Evolutionary conservation across 1,140 invertebrate genomes (phyloP).

Genomic region (Pogonomyrmex californicus): DNA sequence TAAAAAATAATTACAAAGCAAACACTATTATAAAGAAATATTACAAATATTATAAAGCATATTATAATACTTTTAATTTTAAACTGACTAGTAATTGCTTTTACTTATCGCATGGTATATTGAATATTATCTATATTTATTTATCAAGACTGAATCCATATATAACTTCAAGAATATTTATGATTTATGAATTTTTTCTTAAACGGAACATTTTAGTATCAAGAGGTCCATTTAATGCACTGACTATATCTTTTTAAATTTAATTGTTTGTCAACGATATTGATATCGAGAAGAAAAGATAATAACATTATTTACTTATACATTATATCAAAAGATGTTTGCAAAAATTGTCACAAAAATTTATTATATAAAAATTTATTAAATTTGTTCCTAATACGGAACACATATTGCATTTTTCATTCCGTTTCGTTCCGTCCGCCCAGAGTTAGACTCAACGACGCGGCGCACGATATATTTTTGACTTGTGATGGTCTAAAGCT

Average conservation of each 20-base stretch:
- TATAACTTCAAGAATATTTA: neutral
- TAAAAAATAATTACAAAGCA: neutral
- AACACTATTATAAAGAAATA: neutral
- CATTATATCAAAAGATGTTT: neutral
- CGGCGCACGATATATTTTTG: constrained; percentile 67
- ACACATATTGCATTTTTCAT: constrained; percentile 3
- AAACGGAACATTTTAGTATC: neutral
- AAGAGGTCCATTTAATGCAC: neutral
- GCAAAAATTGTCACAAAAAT: neutral
- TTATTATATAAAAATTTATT: neutral
- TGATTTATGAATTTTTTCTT: neutral
- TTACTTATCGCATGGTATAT: neutral
- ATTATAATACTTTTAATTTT: neutral
- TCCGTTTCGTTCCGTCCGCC: neutral
- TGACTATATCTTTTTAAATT: neutral
- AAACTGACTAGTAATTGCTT: neutral
- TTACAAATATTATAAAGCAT: no score
- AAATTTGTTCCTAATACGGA: neutral
- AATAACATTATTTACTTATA: neutral
- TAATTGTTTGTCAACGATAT: neutral
- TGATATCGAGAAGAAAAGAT: neutral
- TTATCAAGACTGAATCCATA: neutral
- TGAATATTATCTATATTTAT: neutral
- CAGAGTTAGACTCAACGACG: constrained; percentile 58
- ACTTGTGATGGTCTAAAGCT: constrained; percentile 71